Conservation (phyloP, 2,113 vertebrate species). For the Catharus fuscescens region DNA sequence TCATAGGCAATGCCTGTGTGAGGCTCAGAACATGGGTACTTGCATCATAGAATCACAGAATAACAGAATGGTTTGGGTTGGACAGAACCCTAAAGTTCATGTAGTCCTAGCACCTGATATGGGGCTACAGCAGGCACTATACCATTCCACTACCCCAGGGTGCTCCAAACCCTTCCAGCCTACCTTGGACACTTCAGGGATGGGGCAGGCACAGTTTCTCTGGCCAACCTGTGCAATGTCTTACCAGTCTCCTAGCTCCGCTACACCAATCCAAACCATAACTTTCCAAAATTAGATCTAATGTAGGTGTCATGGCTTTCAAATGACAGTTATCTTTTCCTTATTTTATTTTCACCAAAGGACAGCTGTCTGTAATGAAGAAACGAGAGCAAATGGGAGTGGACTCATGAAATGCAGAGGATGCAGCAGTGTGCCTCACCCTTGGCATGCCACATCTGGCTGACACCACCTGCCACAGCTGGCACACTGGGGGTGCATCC, state of each 20-base stretch:
- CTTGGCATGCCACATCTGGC: accelerated
- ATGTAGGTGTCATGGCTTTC: not conserved
- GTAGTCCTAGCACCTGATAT: not conserved
- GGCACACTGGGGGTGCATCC: accelerated
- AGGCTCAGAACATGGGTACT: not conserved
- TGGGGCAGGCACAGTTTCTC: not conserved
- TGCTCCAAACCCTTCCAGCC: not conserved
- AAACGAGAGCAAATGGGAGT: not conserved
- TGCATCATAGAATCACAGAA: not conserved
- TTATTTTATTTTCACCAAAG: not conserved
- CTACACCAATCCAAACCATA: not conserved
- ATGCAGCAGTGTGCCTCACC: not conserved
- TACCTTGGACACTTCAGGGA: not conserved
- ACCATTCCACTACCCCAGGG: not conserved
- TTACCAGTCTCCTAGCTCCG: not conserved
- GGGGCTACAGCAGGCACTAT: not conserved
- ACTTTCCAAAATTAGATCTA: not conserved
- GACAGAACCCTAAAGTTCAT: not conserved
- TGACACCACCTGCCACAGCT: not conserved
- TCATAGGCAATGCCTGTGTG: accelerated
- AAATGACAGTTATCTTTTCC: not conserved
- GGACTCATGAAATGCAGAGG: accelerated
- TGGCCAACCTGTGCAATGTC: not conserved
- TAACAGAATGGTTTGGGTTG: not conserved
- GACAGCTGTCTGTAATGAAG: not conserved